These are phyloP conservation scores for Lepas anatifera DNA, from an alignment of 2,888 invertebrate genomes.

Conservation along the genomic window DNA sequence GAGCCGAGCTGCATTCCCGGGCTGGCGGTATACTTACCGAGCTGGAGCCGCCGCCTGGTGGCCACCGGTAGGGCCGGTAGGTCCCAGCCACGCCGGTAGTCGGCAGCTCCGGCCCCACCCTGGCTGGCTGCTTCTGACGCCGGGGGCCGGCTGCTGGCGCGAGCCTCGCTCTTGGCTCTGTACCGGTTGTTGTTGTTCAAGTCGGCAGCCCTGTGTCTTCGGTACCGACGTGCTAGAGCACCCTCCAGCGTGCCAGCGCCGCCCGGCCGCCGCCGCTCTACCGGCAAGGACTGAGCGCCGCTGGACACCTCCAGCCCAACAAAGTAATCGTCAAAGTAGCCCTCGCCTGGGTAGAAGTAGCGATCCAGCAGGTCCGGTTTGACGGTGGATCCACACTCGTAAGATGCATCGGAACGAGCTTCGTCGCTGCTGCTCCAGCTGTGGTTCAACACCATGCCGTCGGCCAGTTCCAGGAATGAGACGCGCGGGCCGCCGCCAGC, in stretches of 20 bases:
- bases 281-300: conserved; percentile 5
- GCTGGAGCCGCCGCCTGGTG: background rate
- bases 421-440: background rate
- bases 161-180: background rate
- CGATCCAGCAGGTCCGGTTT: background rate
- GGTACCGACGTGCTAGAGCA: background rate
- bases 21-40: background rate
- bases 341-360: conserved; percentile 2
- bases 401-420: background rate
- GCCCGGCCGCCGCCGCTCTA: background rate
- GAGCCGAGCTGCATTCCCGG: no score
- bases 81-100: conserved; percentile 4
- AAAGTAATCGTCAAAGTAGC: conserved; percentile 6
- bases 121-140: background rate
- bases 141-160: background rate
- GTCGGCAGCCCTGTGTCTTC: background rate
- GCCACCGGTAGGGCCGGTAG: background rate
- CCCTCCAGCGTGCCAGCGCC: background rate
- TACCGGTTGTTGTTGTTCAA: background rate
- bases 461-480: conserved; percentile 2
- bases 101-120: background rate
- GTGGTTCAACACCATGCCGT: background rate
- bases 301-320: no score
- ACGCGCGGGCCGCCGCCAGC: background rate
- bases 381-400: background rate